phyloP scores from a whole-genome alignment of 2,888 invertebrate species.

The Synergus umbraculus region DNA sequence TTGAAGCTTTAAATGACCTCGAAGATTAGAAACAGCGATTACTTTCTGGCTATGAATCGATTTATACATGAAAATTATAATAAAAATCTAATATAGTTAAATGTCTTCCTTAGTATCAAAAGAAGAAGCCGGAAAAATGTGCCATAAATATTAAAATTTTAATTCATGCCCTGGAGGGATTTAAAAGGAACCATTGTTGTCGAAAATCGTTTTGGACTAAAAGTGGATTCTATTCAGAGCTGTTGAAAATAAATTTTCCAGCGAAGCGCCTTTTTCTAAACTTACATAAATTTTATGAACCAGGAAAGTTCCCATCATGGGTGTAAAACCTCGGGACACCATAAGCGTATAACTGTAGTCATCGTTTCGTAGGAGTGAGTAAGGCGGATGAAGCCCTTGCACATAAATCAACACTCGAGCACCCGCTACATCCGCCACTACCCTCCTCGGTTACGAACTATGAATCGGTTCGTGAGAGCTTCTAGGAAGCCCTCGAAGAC shows the following conservation, averaged over 20 bases:
- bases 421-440: conserved; percentile 24
- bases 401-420: conserved; percentile 38
- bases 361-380: conserved; percentile 12
- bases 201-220: background rate
- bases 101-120: no score
- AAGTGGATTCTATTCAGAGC: conserved; percentile 7
- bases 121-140: no score
- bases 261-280: background rate
- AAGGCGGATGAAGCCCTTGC: conserved; percentile 28
- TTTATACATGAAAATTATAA: background rate
- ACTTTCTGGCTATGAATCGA: background rate
- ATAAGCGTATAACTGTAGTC: conserved; percentile 22
- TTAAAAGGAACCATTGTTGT: background rate
- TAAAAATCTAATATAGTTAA: no score
- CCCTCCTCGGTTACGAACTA: conserved; percentile 36
- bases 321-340: conserved; percentile 1
- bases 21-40: background rate
- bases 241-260: conserved; percentile 18
- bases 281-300: conserved; percentile 31
- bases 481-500: conserved; percentile 51
- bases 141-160: no score
- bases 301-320: conserved; percentile 13
- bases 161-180: background rate
- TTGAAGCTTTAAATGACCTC: background rate
- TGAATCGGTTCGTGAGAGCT: conserved; percentile 35